A percentile compares a stretch with the other conserved stretches of the same genome.
Conservation (phyloP, 1,140 invertebrate genomes). For the Solenopsis fugax region DNA sequence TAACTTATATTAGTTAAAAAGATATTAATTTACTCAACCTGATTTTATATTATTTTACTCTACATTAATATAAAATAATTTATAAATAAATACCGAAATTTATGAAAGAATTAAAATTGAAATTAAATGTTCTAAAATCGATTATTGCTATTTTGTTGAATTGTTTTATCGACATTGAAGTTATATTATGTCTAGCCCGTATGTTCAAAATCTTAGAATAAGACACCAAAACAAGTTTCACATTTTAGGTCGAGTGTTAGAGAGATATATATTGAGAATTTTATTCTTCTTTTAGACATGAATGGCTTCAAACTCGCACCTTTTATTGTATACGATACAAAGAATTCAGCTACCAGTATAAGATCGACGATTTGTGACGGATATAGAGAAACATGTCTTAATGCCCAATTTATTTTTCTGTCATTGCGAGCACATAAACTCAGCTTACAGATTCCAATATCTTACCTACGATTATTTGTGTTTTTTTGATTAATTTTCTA, state of each 20-base stretch:
- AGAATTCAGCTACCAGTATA: constrained; percentile 19
- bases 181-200: not conserved
- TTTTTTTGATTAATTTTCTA: constrained; percentile 2
- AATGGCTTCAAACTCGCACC: constrained; percentile 24
- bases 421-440: not conserved
- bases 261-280: not conserved
- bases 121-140: not conserved
- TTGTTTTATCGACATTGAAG: not conserved
- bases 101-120: not conserved
- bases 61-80: not conserved
- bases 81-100: not conserved
- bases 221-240: not conserved
- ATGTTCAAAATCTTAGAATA: not conserved
- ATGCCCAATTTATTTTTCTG: not conserved
- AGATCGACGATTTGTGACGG: not conserved
- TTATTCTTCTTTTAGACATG: not conserved
- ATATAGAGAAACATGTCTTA: not conserved
- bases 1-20: no score
- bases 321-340: constrained; percentile 1
- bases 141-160: not conserved
- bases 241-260: constrained; percentile 6
- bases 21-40: no score
- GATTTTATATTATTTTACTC: not conserved
- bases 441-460: not conserved
- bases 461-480: not conserved